Base-by-base conservation (phyloP, 2,797 vertebrate genomes). In the Tiaroga cobitis region DNA sequence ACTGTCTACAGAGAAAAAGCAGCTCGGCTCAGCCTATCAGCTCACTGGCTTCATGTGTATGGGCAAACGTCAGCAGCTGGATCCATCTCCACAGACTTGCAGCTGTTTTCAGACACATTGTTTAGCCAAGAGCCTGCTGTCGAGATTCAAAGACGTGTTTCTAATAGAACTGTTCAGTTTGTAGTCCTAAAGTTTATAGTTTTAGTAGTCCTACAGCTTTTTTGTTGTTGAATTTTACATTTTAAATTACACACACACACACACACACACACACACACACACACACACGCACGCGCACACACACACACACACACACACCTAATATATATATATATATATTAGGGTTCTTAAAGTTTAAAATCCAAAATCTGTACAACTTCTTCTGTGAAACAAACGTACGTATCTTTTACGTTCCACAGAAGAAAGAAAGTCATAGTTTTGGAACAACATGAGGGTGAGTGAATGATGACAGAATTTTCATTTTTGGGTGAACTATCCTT, bases 51-150 rank as follows among this genome's bases (percentile, higher is more conserved):
- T 63, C 87, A 72, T 85, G 39, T 81, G 80, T 88, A 46, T 26
- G 32, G 84, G 75, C 21, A 32, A 49, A 81, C 63, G 83, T 79
- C 77, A 82, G 73, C 16, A 56, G 81, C 63, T 37, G 29, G 63
- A 78, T 86, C 70, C 54, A 80, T 72, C 84, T 82, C 73, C 41
- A 68, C 49, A 76, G 39, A 67, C 32, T n/a, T 67, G 43, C 73
- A 69, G 84, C 61, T 89, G 87, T 88, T 89, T 89, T 84, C 80
- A 88, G 84, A 88, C 80, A 83, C 32, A 65, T 56, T 84, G 86
- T 87, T 87, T 85, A 88, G 88, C 85, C 81, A 88, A 89, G 79
- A 86, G 77, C 72, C 76, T 54, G 59, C 70, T 76, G 84, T 6
- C 26, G 3, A 43, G 68, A 51, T 74, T 46, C 41, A 26, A 74